phyloP scores from a whole-genome alignment of 1,140 invertebrate genomes.

The Drosophila parvula region DNA sequence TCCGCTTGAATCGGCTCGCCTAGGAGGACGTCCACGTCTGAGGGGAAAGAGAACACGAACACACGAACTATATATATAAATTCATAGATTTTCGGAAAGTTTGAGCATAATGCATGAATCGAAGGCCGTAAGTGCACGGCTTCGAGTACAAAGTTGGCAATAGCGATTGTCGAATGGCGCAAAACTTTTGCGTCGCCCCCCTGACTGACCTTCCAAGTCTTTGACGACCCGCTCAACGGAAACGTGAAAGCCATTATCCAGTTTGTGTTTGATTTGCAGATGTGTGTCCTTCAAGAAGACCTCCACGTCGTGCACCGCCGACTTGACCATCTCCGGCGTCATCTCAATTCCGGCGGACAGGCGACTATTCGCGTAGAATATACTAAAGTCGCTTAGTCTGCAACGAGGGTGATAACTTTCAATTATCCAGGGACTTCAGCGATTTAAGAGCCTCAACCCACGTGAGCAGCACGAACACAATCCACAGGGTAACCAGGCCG shows the following conservation, averaged over 20 bases:
- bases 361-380: slow-evolving; percentile 87
- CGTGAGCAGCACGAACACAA: slow-evolving; percentile 84
- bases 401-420: slow-evolving; percentile 24
- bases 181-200: slow-evolving; percentile 37
- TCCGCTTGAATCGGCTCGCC: slow-evolving; percentile 87
- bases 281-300: slow-evolving; percentile 86
- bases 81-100: slow-evolving; percentile 50
- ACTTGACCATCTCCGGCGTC: slow-evolving; percentile 85
- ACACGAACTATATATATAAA: slow-evolving; percentile 7
- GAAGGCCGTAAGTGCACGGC: slow-evolving; percentile 58
- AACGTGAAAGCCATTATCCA: slow-evolving; percentile 87
- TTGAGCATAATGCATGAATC: slow-evolving; percentile 61
- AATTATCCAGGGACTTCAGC: background rate
- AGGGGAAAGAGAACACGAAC: slow-evolving; percentile 7
- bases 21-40: slow-evolving; percentile 87
- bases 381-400: slow-evolving; percentile 83
- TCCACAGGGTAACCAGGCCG: slow-evolving; percentile 79
- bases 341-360: slow-evolving; percentile 85
- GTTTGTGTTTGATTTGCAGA: slow-evolving; percentile 86
- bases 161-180: slow-evolving; percentile 4
- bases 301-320: slow-evolving; percentile 86
- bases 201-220: slow-evolving; percentile 87
- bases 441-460: slow-evolving; percentile 64
- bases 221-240: slow-evolving; percentile 86
- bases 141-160: slow-evolving; percentile 65